A percentile compares a stretch with the other conserved stretches of the same genome.
These are phyloP conservation scores for Phoeniculus purpureus DNA, from an alignment of 2,797 vertebrate genomes.

Conservation along the genomic window DNA sequence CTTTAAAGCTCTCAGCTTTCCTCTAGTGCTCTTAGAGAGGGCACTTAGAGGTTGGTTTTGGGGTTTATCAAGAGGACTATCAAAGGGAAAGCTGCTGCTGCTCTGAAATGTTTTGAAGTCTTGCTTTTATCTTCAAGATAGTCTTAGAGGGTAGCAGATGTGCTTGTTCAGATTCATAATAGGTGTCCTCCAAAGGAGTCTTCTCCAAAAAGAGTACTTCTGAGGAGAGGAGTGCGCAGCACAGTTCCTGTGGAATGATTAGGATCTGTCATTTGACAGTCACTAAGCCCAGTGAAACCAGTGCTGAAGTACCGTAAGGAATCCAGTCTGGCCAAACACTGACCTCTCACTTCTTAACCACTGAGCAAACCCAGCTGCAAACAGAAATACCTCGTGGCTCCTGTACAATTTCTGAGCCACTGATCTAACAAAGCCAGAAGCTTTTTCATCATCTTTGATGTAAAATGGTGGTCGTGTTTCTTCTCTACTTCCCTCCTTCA, in stretches of 20 bases:
- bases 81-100: not conserved
- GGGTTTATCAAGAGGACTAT: not conserved
- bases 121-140: slow-evolving; percentile 7
- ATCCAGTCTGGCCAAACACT: not conserved
- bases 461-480: not conserved
- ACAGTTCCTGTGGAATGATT: not conserved
- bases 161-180: not conserved
- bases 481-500: not conserved
- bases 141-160: not conserved
- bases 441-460: not conserved
- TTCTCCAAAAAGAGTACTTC: not conserved
- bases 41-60: not conserved
- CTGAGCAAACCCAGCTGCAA: not conserved
- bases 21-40: not conserved
- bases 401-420: not conserved
- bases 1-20: not conserved
- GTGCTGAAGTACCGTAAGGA: not conserved
- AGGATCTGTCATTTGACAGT: not conserved
- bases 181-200: not conserved
- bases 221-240: not conserved
- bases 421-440: not conserved
- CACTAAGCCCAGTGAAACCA: not conserved
- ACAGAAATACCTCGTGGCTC: not conserved
- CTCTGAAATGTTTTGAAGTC: not conserved
- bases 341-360: not conserved